Conservation (phyloP, 2,797 vertebrate genomes). For the Holocentrus rufus region DNA sequence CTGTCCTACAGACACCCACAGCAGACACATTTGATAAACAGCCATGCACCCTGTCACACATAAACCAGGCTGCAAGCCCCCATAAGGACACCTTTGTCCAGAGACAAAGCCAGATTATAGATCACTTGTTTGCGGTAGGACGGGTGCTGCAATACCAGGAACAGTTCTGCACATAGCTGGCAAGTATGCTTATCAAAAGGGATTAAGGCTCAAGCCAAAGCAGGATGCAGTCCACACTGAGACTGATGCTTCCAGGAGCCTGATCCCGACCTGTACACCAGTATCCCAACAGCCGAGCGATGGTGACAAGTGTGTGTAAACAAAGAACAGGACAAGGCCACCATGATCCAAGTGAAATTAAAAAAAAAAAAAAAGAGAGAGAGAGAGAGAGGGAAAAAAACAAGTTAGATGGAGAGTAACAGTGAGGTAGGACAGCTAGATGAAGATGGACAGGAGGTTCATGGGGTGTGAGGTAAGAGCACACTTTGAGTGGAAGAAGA, state of each 20-base stretch:
- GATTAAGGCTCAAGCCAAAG: conserved; percentile 73
- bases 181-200: conserved; percentile 74
- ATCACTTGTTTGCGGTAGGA: conserved; percentile 42
- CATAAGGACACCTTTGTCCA: conserved; percentile 66
- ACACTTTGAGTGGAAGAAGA: conserved; percentile 30
- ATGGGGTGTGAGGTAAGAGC: conserved; percentile 32
- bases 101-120: conserved; percentile 69
- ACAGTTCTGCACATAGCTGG: conserved; percentile 63
- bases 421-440: background rate
- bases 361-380: no score
- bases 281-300: conserved; percentile 45
- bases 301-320: conserved; percentile 62
- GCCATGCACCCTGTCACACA: conserved; percentile 38
- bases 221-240: conserved; percentile 34
- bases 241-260: conserved; percentile 52
- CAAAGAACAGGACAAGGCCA: no score
- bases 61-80: conserved; percentile 47
- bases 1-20: conserved; percentile 33
- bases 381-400: conserved; percentile 22
- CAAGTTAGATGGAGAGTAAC: conserved; percentile 3
- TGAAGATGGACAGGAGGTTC: conserved; percentile 13
- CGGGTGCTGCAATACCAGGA: conserved; percentile 54
- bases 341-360: background rate
- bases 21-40: conserved; percentile 50
- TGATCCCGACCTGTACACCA: conserved; percentile 50